A percentile compares a stretch with the other conserved stretches of the same genome.
These are phyloP conservation scores for Stegastes partitus DNA, from an alignment of 2,113 vertebrate genomes.

Conservation along the genomic window DNA sequence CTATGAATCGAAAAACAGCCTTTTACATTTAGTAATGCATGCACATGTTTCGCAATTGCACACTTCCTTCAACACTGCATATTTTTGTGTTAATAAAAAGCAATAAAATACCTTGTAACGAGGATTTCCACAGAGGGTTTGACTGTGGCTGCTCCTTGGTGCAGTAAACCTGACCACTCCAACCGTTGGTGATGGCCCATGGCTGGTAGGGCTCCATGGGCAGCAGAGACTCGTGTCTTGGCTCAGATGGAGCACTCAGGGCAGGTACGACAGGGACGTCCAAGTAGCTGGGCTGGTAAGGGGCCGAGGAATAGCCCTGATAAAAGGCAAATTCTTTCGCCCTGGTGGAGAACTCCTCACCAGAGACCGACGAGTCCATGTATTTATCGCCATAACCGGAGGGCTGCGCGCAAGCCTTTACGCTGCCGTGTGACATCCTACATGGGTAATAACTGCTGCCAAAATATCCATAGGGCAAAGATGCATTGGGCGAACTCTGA, in stretches of 20 bases:
- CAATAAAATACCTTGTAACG: constrained; percentile 89
- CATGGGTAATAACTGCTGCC: constrained; percentile 97
- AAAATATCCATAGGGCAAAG: constrained; percentile 98
- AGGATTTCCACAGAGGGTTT: constrained; percentile 95
- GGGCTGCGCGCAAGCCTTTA: constrained; percentile 94
- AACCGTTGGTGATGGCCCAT: constrained; percentile 95
- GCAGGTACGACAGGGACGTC: constrained; percentile 96
- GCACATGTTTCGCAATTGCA: background rate
- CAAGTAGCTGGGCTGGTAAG: constrained; percentile 96
- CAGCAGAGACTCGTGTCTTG: constrained; percentile 93
- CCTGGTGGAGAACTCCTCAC: constrained; percentile 94
- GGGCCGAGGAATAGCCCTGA: constrained; percentile 93
- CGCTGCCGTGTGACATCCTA: constrained; percentile 93
- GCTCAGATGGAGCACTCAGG: constrained; percentile 91
- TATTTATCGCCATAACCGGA: constrained; percentile 94
- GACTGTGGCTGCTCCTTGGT: constrained; percentile 96
- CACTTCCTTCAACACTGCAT: background rate
- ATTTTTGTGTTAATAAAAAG: background rate
- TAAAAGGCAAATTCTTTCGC: constrained; percentile 99
- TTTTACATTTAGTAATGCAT: background rate
- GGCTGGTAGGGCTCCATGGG: constrained; percentile 98
- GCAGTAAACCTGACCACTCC: constrained; percentile 98
- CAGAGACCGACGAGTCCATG: constrained; percentile 93
- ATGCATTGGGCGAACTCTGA: constrained; percentile 92
- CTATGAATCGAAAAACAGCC: too few species aligned